phyloP scores from a whole-genome alignment of 2,797 vertebrate species.

The Melanotaenia maccullochi region DNA sequence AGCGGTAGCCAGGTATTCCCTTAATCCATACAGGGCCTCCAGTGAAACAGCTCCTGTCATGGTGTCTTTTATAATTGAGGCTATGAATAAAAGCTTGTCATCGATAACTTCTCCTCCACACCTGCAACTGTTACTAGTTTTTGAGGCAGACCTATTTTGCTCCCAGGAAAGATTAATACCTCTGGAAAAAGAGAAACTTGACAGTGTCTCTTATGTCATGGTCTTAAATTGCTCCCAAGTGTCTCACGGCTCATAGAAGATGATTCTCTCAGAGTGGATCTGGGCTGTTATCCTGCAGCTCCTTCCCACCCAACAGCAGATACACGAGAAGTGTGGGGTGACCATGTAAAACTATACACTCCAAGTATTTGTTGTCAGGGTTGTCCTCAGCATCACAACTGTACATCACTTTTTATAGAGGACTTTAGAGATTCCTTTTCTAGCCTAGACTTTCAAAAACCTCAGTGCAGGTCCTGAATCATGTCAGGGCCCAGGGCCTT shows the following conservation, averaged over 20 bases:
- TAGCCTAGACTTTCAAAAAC: conserved; percentile 56
- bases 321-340: conserved; percentile 39
- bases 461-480: conserved; percentile 51
- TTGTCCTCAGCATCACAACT: conserved; percentile 52
- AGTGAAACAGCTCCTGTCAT: conserved; percentile 12
- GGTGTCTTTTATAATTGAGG: conserved; percentile 24
- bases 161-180: conserved; percentile 39
- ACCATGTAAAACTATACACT: conserved; percentile 66
- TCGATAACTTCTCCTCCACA: conserved; percentile 31
- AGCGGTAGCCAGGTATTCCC: conserved; percentile 23
- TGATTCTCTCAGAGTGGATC: conserved; percentile 29
- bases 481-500: conserved; percentile 43
- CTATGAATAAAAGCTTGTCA: conserved; percentile 42
- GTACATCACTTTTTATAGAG: conserved; percentile 69
- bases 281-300: conserved; percentile 26
- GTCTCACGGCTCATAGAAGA: conserved; percentile 33
- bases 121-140: conserved; percentile 8
- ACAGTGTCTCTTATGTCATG: conserved; percentile 27
- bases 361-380: conserved; percentile 54
- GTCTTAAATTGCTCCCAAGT: conserved; percentile 35
- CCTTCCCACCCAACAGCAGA: conserved; percentile 18
- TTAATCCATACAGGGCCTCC: conserved; percentile 24
- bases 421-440: conserved; percentile 57
- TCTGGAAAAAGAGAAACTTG: conserved; percentile 36
- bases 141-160: not conserved